Evolutionary conservation across 2,797 vertebrate genomes (phyloP).

Genomic region (Gallinago nigripennis): DNA sequence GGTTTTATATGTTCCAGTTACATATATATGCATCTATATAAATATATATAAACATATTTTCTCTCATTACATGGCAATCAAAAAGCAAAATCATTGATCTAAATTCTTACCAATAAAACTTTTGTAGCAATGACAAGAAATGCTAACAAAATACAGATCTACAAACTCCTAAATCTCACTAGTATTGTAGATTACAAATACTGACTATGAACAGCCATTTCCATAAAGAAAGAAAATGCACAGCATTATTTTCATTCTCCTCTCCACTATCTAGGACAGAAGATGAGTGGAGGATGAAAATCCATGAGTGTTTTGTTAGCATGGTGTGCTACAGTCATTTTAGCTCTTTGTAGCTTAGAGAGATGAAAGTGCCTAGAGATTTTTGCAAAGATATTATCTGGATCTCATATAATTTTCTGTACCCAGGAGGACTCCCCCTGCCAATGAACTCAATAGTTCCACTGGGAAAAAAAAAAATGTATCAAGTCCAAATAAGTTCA

Average conservation of each 20-base stretch:
- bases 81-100: not conserved
- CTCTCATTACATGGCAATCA: not conserved
- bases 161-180: not conserved
- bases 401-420: slow-evolving; percentile 17
- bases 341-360: not conserved
- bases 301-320: not conserved
- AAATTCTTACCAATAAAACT: not conserved
- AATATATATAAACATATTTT: not conserved
- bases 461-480: not conserved
- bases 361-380: not conserved
- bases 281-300: not conserved
- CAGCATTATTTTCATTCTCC: not conserved
- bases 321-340: not conserved
- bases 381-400: slow-evolving; percentile 24
- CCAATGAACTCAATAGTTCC: not conserved
- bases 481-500: not conserved
- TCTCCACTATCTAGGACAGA: not conserved
- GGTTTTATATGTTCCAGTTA: not conserved
- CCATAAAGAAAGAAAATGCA: not conserved
- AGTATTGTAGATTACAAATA: not conserved
- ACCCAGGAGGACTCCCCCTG: not conserved
- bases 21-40: not conserved
- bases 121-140: not conserved
- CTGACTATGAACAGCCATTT: not conserved
- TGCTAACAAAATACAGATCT: not conserved